A percentile compares a stretch with the other conserved stretches of the same genome.
Evolutionary conservation across 2,113 vertebrate species (phyloP).

Genomic region (Antechinus stuartii): DNA sequence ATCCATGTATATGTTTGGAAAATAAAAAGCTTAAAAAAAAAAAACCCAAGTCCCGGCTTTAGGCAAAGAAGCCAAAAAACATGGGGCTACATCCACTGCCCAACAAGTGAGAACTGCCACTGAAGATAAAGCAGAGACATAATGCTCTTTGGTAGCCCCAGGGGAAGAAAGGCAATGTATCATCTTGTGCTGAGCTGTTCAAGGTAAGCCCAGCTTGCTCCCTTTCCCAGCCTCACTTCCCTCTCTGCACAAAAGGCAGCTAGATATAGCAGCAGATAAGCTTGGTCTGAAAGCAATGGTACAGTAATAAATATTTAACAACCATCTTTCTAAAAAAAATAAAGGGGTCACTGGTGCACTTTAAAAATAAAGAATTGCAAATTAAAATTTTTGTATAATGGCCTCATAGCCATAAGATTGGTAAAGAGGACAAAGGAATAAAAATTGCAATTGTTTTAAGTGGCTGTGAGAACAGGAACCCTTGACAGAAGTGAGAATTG

Average conservation of each 20-base stretch:
- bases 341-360: background rate
- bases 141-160: background rate
- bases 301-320: background rate
- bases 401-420: no score
- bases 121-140: background rate
- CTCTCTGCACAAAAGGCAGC: background rate
- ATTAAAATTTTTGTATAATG: no score
- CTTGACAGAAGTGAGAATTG: no score
- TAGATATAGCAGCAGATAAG: background rate
- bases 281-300: background rate
- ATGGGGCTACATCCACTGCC: background rate
- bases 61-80: conserved; percentile 17
- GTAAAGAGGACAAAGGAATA: no score
- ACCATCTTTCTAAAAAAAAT: background rate
- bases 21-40: background rate
- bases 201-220: background rate
- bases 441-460: no score
- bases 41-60: conserved; percentile 24
- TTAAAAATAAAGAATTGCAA: background rate
- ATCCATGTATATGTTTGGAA: no score
- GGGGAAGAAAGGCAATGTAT: background rate
- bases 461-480: no score
- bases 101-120: background rate
- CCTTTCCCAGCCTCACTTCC: background rate
- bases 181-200: background rate